These are phyloP conservation scores for Dendropsophus ebraccatus DNA, from an alignment of 2,113 vertebrate genomes.

Conservation along the genomic window DNA sequence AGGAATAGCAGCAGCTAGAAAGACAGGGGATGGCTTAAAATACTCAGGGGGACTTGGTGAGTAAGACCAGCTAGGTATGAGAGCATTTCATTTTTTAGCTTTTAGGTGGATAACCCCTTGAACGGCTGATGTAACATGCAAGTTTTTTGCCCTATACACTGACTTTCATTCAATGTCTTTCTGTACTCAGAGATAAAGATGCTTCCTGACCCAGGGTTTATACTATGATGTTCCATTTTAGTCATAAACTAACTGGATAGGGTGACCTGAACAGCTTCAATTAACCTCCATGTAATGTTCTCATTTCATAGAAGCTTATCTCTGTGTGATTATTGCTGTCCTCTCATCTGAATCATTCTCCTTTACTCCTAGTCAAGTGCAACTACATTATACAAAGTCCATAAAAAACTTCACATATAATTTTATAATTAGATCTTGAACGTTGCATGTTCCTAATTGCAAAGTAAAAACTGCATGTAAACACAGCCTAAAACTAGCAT, in stretches of 20 bases:
- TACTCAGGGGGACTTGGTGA: no score
- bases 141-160: background rate
- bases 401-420: background rate
- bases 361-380: background rate
- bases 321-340: background rate
- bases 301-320: conserved; percentile 24
- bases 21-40: no score
- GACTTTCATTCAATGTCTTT: background rate
- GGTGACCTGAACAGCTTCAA: conserved; percentile 25
- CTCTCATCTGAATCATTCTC: background rate
- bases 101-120: no score
- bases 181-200: background rate
- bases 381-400: background rate
- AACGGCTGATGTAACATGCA: no score
- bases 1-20: no score
- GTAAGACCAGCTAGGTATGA: no score
- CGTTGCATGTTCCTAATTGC: no score
- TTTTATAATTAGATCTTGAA: background rate
- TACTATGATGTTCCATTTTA: background rate
- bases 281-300: conserved; percentile 29
- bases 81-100: no score
- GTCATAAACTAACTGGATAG: background rate
- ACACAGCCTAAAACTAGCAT: no score
- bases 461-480: no score
- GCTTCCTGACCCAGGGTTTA: background rate